Base-by-base conservation (phyloP, 2,113 vertebrate genomes). In the Pelmatolapia mariae region DNA sequence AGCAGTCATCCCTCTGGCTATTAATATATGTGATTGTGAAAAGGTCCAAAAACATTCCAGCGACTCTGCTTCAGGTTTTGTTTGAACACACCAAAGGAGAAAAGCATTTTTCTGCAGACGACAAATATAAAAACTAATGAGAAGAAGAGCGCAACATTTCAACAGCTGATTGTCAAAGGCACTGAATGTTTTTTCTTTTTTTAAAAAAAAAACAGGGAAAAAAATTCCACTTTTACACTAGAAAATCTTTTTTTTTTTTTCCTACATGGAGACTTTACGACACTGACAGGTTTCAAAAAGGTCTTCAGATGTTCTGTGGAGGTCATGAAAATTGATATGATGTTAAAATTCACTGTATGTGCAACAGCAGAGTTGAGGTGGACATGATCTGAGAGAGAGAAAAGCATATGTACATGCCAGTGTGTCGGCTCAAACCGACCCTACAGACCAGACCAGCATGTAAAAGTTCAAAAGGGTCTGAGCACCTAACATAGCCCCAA, bases 91-190 rank as follows among this genome's bases (percentile, higher is more conserved):
- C 38, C 66, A 45, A 73, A 73, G 38, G n/a, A 15, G 3, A 76
- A 29, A 29, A 31, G 6, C 2, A 31, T 19, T 76, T 76, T 76
- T 76, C 71, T 47, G 40, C 16, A 31, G 40, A 50, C 4, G 4
- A 50, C 26, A 50, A 50, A 50, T 78, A 78, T 29, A 76, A 76
- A 76, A 76, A 61, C 18, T 56, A 78, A 56, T 56, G 36, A 22
- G 19, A 56, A 19, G 12, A 19, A 19, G 4, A 45, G 16, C 9
- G 5, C 43, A 26, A 31, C 26, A 19, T 50, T 78, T 50, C 26
- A n/a, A 66, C 56, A 76, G 26, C 19, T 80, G 91, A 92, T 92
- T 92, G 91, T 92, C 91, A 50, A 88, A 94, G 86, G 94, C 94
- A 92, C 88, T 24, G 3, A 33, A 36, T 11, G 8, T 53, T 18